Conservation (phyloP, 2,797 vertebrate species). For the Acanthurus lineatus region DNA sequence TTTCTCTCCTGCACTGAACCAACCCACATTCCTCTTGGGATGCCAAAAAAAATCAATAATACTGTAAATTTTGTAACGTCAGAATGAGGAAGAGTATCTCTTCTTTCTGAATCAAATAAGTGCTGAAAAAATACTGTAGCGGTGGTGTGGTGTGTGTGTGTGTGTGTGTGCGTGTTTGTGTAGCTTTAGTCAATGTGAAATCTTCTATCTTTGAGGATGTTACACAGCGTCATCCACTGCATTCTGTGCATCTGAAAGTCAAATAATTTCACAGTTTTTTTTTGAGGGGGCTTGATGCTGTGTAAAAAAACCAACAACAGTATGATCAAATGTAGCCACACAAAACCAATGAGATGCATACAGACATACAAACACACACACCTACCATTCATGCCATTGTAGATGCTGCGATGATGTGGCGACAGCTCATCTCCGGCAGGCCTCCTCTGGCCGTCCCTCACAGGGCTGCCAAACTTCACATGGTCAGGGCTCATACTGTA, state of each 20-base stretch:
- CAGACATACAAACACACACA: slow-evolving; percentile 9
- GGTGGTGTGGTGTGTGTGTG: too few relatives aligned
- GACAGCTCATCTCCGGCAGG: slow-evolving; percentile 91
- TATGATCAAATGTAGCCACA: slow-evolving; percentile 2
- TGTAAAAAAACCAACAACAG: neutral
- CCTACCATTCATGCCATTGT: slow-evolving; percentile 98
- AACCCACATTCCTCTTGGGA: slow-evolving; percentile 62
- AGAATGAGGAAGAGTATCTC: slow-evolving; percentile 39
- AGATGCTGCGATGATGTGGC: slow-evolving; percentile 94
- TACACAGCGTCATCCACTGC: neutral
- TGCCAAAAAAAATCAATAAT: slow-evolving; percentile 60
- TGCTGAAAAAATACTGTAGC: neutral
- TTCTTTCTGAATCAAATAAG: slow-evolving; percentile 53
- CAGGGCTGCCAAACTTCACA: slow-evolving; percentile 90
- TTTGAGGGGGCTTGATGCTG: neutral
- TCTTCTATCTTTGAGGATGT: neutral
- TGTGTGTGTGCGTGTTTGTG: neutral
- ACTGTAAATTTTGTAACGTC: slow-evolving; percentile 57
- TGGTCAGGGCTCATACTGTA: slow-evolving; percentile 91
- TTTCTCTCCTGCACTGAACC: slow-evolving; percentile 40
- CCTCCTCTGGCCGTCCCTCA: slow-evolving; percentile 92
- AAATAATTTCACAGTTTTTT: neutral
- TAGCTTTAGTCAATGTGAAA: neutral
- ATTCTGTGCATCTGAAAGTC: neutral
- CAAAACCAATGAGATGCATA: neutral